Evolutionary conservation across 2,888 invertebrate species (phyloP).

Genomic region (Venustoraphidia nigricollis): DNA sequence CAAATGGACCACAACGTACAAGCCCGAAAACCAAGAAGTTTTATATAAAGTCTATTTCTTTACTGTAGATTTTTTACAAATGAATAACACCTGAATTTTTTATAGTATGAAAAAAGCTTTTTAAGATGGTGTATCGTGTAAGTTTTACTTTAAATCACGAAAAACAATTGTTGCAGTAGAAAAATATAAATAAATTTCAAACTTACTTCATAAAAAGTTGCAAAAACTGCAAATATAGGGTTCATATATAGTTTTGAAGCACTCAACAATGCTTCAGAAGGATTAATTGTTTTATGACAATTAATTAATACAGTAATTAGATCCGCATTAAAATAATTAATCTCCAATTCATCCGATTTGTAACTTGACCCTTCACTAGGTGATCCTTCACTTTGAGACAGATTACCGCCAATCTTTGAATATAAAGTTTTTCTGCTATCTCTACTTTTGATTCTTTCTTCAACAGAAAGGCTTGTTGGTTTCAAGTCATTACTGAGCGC

Average conservation of each 20-base stretch:
- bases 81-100: too few relatives aligned
- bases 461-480: neutral
- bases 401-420: slow-evolving; percentile 22
- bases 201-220: slow-evolving; percentile 51
- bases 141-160: neutral
- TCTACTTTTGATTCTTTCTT: slow-evolving; percentile 14
- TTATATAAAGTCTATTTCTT: too few relatives aligned
- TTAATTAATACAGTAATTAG: slow-evolving; percentile 46
- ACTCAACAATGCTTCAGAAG: slow-evolving; percentile 44
- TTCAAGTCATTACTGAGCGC: slow-evolving; percentile 27
- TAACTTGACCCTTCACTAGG: slow-evolving; percentile 23
- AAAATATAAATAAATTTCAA: slow-evolving; percentile 2
- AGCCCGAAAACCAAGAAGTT: too few relatives aligned
- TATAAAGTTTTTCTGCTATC: slow-evolving; percentile 26
- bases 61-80: too few relatives aligned
- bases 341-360: slow-evolving; percentile 29
- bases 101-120: too few relatives aligned
- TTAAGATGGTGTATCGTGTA: too few relatives aligned
- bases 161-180: too few relatives aligned
- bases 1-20: too few relatives aligned
- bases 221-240: slow-evolving; percentile 47
- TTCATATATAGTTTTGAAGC: slow-evolving; percentile 39
- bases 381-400: slow-evolving; percentile 8
- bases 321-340: slow-evolving; percentile 30
- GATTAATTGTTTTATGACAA: slow-evolving; percentile 54